Base-by-base conservation (phyloP, 2,113 vertebrate genomes). In the Calyptomena viridis region DNA sequence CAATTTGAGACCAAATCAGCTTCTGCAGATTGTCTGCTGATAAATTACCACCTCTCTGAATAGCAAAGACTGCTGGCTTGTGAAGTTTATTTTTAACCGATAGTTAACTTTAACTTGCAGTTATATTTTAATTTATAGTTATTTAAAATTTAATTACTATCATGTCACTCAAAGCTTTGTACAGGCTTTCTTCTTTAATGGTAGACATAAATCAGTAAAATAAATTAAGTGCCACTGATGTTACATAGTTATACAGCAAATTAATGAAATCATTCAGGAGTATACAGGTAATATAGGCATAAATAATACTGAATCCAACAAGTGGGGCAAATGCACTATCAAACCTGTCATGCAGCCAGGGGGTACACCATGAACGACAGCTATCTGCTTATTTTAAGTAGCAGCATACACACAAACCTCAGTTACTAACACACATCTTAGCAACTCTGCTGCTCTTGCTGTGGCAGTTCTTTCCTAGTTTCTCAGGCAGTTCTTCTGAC, bases 71-170 rank as follows among this genome's bases (percentile, higher is more conserved):
- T 91, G 82, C 84, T 67, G 68, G 87, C 62, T 97, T 94, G 80
- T 77, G 92, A 94, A 90, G 93, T 94, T 97, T 95, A 97, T 97
- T 96, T 96, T 96, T 96, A 96, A 94, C 94, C 68, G 94, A 89
- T 97, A 94, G 94, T 96, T 97, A 97, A 92, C 89, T 89, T 94
- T 94, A 95, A 96, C 89, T 94, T 92, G 84, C 69, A 89, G 89
- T 92, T 95, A 89, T 92, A 94, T 89, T 94, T 94, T 96, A 96
- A 96, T 96, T 96, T 95, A 92, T 77, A 97, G 96, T 94, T 96
- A 97, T 73, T 97, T 97, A 95, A 94, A 94, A 95, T 96, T 97
- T 97, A 97, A 97, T 96, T 95, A 84, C 76, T 91, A 84, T 93
- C 93, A 49, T 95, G 93, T 91, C 94, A 93, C 88, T 96, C 95